Evolutionary conservation across 2,113 vertebrate species (phyloP).

Genomic region (Amblyopsis rosae): DNA sequence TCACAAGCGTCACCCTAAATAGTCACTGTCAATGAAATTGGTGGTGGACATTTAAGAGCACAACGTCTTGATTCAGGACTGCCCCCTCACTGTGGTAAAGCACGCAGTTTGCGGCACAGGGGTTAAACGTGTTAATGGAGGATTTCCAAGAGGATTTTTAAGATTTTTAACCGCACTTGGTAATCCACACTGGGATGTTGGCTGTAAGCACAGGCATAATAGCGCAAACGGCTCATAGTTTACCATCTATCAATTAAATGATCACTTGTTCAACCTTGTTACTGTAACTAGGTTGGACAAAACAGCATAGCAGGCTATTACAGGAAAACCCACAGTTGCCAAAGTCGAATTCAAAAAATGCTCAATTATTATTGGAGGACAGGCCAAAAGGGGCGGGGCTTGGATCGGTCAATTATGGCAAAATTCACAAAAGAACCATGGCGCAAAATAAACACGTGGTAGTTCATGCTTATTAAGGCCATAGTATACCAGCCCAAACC

Average conservation of each 20-base stretch:
- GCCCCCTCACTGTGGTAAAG: conserved; percentile 34
- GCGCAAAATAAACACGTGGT: no score
- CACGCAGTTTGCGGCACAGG: conserved; percentile 30
- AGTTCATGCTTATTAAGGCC: no score
- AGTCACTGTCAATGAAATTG: conserved; percentile 53
- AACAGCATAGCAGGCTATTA: no score
- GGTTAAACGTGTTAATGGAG: conserved; percentile 41
- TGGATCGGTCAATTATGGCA: no score
- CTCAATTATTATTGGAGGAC: no score
- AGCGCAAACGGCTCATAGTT: conserved; percentile 8
- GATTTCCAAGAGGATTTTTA: conserved; percentile 10
- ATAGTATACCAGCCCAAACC: no score
- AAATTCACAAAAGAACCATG: no score
- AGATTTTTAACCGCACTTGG: conserved; percentile 24
- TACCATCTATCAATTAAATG: conserved; percentile 3
- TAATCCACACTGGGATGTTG: conserved; percentile 11
- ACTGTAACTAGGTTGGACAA: no score
- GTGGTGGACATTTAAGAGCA: conserved; percentile 50
- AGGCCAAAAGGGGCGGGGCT: no score
- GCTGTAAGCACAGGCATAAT: conserved; percentile 25
- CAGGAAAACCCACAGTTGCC: no score
- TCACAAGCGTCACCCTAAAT: conserved; percentile 53
- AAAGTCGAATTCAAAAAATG: no score
- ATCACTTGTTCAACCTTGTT: no score
- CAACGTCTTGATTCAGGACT: conserved; percentile 46